These are phyloP conservation scores for Ploceus nigricollis DNA, from an alignment of 2,113 vertebrate species.

Conservation along the genomic window DNA sequence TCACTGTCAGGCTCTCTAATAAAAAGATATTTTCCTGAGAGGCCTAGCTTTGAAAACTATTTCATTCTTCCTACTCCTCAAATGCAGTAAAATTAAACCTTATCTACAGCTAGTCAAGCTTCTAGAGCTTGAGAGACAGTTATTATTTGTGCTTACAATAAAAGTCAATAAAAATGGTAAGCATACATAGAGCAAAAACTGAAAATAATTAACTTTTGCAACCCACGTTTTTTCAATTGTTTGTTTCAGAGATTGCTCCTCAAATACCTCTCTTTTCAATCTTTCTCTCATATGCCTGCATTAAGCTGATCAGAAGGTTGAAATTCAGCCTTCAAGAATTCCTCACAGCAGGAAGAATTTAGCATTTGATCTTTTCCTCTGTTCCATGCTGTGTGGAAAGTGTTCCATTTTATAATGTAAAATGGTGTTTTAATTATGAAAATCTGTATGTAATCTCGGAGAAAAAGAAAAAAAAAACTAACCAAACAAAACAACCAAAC, in stretches of 20 bases:
- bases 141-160: neutral
- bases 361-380: slow-evolving; percentile 24
- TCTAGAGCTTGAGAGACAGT: neutral
- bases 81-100: neutral
- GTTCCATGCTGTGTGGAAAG: neutral
- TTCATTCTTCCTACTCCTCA: neutral
- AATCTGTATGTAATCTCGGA: neutral
- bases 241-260: neutral
- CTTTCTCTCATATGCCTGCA: neutral
- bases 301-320: neutral
- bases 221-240: neutral
- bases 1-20: neutral
- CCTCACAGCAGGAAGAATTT: neutral
- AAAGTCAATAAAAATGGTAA: neutral
- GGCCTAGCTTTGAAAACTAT: neutral
- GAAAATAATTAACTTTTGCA: neutral
- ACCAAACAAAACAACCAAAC: neutral
- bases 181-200: neutral
- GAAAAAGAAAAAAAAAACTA: neutral
- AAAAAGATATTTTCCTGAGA: neutral
- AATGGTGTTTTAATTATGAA: neutral
- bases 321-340: slow-evolving; percentile 30
- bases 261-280: neutral
- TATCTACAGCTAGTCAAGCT: neutral
- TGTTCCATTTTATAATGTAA: neutral